These are phyloP conservation scores for Smithornis capensis DNA, from an alignment of 2,113 vertebrate genomes.

Conservation along the genomic window DNA sequence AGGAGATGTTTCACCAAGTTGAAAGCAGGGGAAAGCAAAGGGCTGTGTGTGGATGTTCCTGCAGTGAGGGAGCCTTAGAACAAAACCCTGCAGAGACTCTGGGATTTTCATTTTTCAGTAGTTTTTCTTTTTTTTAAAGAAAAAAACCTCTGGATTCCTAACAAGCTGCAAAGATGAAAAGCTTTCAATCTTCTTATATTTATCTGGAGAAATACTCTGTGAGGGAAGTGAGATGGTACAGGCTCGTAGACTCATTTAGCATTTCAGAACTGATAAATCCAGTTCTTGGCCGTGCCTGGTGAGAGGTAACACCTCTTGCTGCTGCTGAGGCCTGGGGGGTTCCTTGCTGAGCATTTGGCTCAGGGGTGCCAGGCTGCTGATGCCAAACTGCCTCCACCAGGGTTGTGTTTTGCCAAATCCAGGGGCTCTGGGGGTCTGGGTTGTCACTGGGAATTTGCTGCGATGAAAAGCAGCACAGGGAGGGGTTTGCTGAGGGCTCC, in stretches of 20 bases:
- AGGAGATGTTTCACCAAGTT: neutral
- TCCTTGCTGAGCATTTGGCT: neutral
- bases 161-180: neutral
- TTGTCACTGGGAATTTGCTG: neutral
- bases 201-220: neutral
- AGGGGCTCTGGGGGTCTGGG: neutral
- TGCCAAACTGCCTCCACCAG: neutral
- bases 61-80: neutral
- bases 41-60: neutral
- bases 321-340: neutral
- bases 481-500: accelerated
- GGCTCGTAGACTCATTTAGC: neutral
- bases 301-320: neutral
- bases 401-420: neutral
- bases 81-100: neutral
- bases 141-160: neutral
- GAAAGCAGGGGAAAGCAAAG: neutral
- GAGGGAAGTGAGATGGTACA: neutral
- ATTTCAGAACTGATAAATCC: neutral
- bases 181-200: neutral
- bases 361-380: neutral
- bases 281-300: neutral
- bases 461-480: neutral
- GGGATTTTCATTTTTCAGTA: neutral
- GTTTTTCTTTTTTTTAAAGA: neutral